Conservation (phyloP, 2,113 vertebrate genomes). For the Dicerorhinus sumatrensis region DNA sequence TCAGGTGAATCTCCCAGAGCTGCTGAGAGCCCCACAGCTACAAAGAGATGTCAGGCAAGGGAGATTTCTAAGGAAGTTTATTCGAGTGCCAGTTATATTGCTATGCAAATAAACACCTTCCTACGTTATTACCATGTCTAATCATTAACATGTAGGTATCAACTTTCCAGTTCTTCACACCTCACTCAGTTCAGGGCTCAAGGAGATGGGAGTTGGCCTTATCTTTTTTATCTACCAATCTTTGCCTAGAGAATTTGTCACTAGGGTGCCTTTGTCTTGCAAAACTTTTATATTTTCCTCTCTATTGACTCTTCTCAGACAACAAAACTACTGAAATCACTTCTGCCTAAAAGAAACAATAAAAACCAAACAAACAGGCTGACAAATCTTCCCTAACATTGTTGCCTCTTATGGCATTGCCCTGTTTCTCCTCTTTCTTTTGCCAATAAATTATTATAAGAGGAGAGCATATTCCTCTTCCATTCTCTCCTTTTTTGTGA, state of each 20-base stretch:
- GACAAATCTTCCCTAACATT: not conserved
- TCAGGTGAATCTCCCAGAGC: constrained; percentile 54
- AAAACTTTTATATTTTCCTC: not conserved
- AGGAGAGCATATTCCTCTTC: not conserved
- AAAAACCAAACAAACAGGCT: not conserved
- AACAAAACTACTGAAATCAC: not conserved
- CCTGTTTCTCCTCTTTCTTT: not conserved
- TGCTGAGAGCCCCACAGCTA: not conserved
- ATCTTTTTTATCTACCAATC: not conserved
- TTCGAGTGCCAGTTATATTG: not conserved
- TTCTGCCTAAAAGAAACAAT: not conserved
- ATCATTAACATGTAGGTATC: constrained; percentile 65
- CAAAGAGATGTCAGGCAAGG: not conserved
- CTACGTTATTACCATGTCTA: constrained; percentile 52
- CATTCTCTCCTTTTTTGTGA: not conserved
- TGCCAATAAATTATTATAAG: not conserved
- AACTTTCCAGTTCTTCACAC: constrained; percentile 28
- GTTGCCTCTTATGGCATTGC: not conserved
- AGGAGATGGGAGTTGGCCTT: not conserved
- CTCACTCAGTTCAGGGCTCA: not conserved
- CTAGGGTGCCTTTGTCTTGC: not conserved
- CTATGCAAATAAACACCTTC: constrained; percentile 67
- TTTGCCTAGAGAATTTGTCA: not conserved
- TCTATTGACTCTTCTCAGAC: not conserved
- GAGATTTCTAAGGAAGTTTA: constrained; percentile 58